Percentiles rank a stretch among this genome's conserved stretches.
phyloP scores from a whole-genome alignment of 2,888 invertebrate genomes.

The Tetragnatha montana region DNA sequence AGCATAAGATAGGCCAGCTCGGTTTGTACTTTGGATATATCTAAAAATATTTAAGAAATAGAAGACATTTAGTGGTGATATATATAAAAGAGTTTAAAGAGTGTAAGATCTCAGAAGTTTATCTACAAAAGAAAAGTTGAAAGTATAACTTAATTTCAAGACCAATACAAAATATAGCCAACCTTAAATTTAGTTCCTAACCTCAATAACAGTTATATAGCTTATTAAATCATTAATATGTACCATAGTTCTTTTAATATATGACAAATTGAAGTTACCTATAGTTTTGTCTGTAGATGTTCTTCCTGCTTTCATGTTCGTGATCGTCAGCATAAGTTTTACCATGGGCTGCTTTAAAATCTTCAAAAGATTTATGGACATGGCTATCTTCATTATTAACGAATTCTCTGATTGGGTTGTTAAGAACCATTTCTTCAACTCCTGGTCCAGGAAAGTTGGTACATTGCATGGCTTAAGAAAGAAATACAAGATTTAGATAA shows the following conservation, averaged over 20 bases:
- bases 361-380: slow-evolving; percentile 84
- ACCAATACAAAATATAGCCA: neutral
- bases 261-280: slow-evolving; percentile 78
- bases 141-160: too few species aligned
- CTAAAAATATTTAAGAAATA: slow-evolving; percentile 76
- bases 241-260: too few species aligned
- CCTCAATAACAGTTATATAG: neutral
- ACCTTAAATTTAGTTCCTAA: neutral
- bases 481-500: neutral
- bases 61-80: too few species aligned
- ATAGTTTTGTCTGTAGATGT: slow-evolving; percentile 90
- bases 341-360: slow-evolving; percentile 85
- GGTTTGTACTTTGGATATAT: slow-evolving; percentile 87
- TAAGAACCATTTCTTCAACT: slow-evolving; percentile 82
- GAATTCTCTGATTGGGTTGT: slow-evolving; percentile 96
- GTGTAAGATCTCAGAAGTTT: too few species aligned
- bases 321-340: slow-evolving; percentile 81
- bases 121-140: too few species aligned
- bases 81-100: too few species aligned
- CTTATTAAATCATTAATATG: neutral
- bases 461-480: slow-evolving; percentile 79
- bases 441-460: slow-evolving; percentile 91
- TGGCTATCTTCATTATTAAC: slow-evolving; percentile 84
- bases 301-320: slow-evolving; percentile 84
- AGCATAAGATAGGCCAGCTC: slow-evolving; percentile 84